Conservation (phyloP, 92 coral and sea anemone genomes). For the Pocillopora meandrina region DNA sequence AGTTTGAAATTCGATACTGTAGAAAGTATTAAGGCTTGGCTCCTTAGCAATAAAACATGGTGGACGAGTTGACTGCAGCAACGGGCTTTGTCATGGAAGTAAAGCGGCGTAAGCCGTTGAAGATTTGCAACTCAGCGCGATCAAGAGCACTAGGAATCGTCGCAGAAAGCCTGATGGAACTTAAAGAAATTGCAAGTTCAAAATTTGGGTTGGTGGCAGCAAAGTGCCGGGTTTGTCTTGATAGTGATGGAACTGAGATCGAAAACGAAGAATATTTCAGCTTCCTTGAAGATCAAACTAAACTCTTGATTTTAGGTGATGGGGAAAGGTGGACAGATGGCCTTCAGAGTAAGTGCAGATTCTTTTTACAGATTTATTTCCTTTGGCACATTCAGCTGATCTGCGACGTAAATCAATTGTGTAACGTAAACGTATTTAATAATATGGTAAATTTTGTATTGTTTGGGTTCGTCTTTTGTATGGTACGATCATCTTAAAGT, state of each 20-base stretch:
- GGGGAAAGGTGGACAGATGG: slow-evolving; percentile 69
- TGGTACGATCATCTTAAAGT: too few relatives aligned
- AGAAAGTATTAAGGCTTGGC: not conserved
- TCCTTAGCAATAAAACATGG: slow-evolving; percentile 15
- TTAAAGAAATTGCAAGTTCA: slow-evolving; percentile 62
- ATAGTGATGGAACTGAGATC: slow-evolving; percentile 89
- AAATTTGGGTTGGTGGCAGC: slow-evolving; percentile 39
- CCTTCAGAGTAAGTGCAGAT: slow-evolving; percentile 46
- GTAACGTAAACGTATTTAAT: too few relatives aligned
- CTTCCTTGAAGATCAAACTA: slow-evolving; percentile 75
- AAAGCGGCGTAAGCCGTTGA: slow-evolving; percentile 64
- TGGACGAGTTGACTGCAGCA: not conserved
- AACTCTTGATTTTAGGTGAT: slow-evolving; percentile 68
- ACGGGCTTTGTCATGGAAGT: slow-evolving; percentile 41
- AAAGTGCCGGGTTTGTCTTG: slow-evolving; percentile 79
- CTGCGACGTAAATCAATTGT: too few relatives aligned
- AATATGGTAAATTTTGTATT: too few relatives aligned
- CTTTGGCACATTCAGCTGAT: too few relatives aligned
- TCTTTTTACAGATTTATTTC: too few relatives aligned
- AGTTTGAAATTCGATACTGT: not conserved
- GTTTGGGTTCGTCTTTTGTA: too few relatives aligned
- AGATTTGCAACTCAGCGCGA: slow-evolving; percentile 78
- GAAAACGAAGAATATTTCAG: slow-evolving; percentile 89
- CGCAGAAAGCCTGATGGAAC: slow-evolving; percentile 64
- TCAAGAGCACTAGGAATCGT: slow-evolving; percentile 70